phyloP scores from a whole-genome alignment of 2,888 invertebrate species.

The Venusia cambrica region DNA sequence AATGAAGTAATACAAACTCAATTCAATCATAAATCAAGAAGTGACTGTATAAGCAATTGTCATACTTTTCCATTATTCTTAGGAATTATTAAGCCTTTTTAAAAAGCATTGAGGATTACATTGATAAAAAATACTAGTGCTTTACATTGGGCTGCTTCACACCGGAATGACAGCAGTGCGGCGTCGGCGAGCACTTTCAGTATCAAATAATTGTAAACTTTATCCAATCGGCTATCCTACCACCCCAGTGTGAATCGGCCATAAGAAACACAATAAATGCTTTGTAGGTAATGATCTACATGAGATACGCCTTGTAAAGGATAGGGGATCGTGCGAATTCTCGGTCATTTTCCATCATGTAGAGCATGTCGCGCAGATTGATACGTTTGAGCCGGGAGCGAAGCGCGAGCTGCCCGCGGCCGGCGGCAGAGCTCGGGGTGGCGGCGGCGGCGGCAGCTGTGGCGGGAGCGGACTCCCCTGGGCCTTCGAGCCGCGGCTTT shows the following conservation, averaged over 20 bases:
- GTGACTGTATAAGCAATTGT: too few relatives aligned
- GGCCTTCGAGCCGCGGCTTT: slow-evolving; percentile 89
- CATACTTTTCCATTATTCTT: too few relatives aligned
- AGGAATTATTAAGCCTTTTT: too few relatives aligned
- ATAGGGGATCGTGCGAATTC: slow-evolving; percentile 89
- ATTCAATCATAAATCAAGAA: too few relatives aligned
- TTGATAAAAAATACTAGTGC: too few relatives aligned
- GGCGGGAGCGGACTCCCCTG: slow-evolving; percentile 68
- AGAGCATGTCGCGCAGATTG: slow-evolving; percentile 95
- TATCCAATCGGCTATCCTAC: slow-evolving; percentile 2
- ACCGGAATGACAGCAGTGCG: too few relatives aligned
- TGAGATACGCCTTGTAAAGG: slow-evolving; percentile 90
- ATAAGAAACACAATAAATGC: neutral
- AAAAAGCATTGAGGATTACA: too few relatives aligned
- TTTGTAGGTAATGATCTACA: slow-evolving; percentile 64
- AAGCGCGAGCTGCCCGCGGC: slow-evolving; percentile 85
- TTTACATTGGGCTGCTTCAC: too few relatives aligned
- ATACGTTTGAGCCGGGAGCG: slow-evolving; percentile 96
- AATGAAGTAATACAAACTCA: too few relatives aligned
- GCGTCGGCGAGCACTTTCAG: too few relatives aligned
- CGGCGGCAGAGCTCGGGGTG: slow-evolving; percentile 28
- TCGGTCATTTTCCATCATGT: slow-evolving; percentile 95
- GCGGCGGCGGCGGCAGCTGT: slow-evolving; percentile 45
- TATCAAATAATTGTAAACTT: slow-evolving; percentile 7
- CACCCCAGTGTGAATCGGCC: neutral